These are phyloP conservation scores for Siniperca obscura DNA, from an alignment of 2,797 vertebrate genomes.

Conservation along the genomic window DNA sequence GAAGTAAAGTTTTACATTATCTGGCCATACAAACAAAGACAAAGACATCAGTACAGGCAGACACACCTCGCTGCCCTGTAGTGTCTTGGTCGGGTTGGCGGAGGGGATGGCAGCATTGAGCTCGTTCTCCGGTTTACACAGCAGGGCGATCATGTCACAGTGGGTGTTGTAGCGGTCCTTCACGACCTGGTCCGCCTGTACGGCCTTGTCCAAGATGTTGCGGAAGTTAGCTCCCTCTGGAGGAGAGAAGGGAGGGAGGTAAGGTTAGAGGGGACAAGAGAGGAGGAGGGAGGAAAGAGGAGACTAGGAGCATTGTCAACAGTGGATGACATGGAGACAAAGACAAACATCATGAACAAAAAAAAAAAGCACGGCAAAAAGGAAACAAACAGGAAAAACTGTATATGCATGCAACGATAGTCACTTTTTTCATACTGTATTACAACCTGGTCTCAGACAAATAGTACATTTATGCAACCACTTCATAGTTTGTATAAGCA, in stretches of 20 bases:
- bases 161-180: conserved; percentile 92
- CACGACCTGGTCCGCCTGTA: conserved; percentile 95
- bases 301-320: background rate
- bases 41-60: background rate
- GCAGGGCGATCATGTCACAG: conserved; percentile 92
- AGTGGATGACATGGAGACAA: background rate
- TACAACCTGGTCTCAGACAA: background rate
- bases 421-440: background rate
- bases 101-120: conserved; percentile 95
- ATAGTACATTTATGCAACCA: background rate
- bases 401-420: background rate
- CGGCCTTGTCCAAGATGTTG: conserved; percentile 90
- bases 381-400: background rate
- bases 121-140: conserved; percentile 94
- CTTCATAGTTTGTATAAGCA: background rate
- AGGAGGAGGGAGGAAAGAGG: background rate
- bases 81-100: conserved; percentile 95
- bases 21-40: background rate
- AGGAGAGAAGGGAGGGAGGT: background rate
- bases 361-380: too few relatives aligned
- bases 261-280: background rate
- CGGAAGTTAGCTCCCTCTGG: conserved; percentile 93
- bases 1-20: conserved; percentile 19
- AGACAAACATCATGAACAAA: background rate
- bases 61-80: conserved; percentile 96